These are phyloP conservation scores for Atractosteus spatula DNA, from an alignment of 2,113 vertebrate species.

Conservation along the genomic window DNA sequence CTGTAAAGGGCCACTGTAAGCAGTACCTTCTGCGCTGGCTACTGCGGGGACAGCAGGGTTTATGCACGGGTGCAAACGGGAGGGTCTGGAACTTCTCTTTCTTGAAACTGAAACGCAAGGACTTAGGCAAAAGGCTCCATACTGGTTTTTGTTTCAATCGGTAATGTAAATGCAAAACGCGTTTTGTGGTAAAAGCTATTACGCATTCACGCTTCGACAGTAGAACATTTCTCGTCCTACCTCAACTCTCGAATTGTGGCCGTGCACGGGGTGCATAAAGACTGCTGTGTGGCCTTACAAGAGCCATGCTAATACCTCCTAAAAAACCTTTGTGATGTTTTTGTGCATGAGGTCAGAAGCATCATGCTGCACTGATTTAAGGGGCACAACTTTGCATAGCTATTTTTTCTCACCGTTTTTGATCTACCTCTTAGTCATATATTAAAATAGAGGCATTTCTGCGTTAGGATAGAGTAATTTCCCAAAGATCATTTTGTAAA, in stretches of 20 bases:
- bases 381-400: constrained; percentile 80
- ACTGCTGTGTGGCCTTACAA: constrained; percentile 73
- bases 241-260: constrained; percentile 82
- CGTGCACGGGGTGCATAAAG: constrained; percentile 69
- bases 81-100: constrained; percentile 17
- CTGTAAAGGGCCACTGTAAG: constrained; percentile 72
- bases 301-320: constrained; percentile 80
- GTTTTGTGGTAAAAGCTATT: constrained; percentile 79
- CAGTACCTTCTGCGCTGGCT: constrained; percentile 63
- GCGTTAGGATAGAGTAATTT: constrained; percentile 67
- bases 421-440: constrained; percentile 91
- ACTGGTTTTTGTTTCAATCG: constrained; percentile 62
- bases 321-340: constrained; percentile 68
- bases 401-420: constrained; percentile 80
- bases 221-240: constrained; percentile 80
- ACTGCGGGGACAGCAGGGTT: constrained; percentile 63
- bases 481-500: constrained; percentile 76
- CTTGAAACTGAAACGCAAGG: constrained; percentile 21
- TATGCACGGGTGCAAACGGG: constrained; percentile 66
- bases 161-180: constrained; percentile 84
- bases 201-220: constrained; percentile 86
- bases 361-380: constrained; percentile 77
- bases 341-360: constrained; percentile 76
- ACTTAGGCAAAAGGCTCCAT: constrained; percentile 52
- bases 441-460: constrained; percentile 93